Evolutionary conservation across 2,797 vertebrate genomes (phyloP), one percentile per base, ranked within the genome.

Genomic region (Chelon labrosus): DNA sequence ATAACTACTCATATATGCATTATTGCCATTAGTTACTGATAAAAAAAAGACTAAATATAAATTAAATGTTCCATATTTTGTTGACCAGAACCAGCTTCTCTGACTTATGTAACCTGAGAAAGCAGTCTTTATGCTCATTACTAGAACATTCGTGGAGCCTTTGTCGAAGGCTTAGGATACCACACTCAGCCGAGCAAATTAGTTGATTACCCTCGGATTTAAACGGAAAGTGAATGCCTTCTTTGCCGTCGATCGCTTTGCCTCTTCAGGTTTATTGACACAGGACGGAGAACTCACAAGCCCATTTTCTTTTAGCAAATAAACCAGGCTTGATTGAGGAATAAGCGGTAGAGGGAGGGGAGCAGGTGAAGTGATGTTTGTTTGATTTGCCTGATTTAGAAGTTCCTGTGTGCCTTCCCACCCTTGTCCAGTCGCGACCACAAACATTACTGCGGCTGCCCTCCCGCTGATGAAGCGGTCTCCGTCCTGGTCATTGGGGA

Each of bases 151-250:
- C 55, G 69, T 82, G 75, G 5, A 25, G 80, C 69, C 47, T 77
- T 75, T 70, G 59, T 64, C 49, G 20, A 44, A 59, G 73, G 75
- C 70, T 83, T 73, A 85, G 70, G 68, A 83, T 63, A 50, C 77
- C 59, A 79, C 84, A 87, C 59, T 74, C 75, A 92, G 89, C 82
- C 57, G 64, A 87, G 81, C 59, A 73, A 92, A 94, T 92, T 82
- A 91, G 83, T 83, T 84, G 90, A 91, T 94, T 91, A 92, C 85
- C 69, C 71, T 75, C 3, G 46, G 81, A 87, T 92, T 86, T 76
- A 85, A 88, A 84, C 27, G 4, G 73, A 91, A 91, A 92, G 90
- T 84, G 85, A 93, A 93, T 54, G 75, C 61, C 84, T 63, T 85
- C 74, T 84, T 64, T 84, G 80, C 73, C 83, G 93, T 92, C 88